Evolutionary conservation across 1,140 invertebrate genomes (phyloP), one percentile per base, ranked within the genome.

Genomic region (Saxidomus purpurata): DNA sequence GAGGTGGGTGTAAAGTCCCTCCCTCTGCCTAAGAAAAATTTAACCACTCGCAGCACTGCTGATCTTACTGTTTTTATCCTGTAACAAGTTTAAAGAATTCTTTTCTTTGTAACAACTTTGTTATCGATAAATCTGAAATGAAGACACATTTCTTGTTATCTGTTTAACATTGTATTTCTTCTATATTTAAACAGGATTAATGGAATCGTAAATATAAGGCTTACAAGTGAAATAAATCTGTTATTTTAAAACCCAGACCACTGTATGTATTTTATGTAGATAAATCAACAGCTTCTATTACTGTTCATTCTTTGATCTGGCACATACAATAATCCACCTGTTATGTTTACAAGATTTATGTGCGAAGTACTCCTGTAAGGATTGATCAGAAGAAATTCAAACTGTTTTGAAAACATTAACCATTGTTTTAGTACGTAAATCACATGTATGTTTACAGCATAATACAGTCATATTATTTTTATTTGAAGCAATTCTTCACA

Each of bases 251-350:
- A 71, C 28, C 13, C 0, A 71, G 34, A 71, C 67, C 28, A 67
- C 67, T 38, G 67, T 71, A 38, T 38, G 34, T 36, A 11, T 67
- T 38, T 0, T 38, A 28, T 38, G 15, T 8, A 71, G 67, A 13
- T 71, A 71, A 71, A 71, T 71, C 67, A 71, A 71, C 28, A 28
- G 31, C 38, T 40, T 38, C 67, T 71, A 28, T 71, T 71, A 36
- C 36, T 71, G 15, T 4, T 15, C 38, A 34, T 40, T 28, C 67
- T 71, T 71, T 71, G 67, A 71, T 71, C 67, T 71, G 67, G 36
- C 67, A 71, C 25, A 38, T 71, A 71, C 34, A 71, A 36, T 71
- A 71, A 71, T 36, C 67, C 67, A 71, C 67, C 67, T 71, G 67
- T 71, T 71, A 36, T 40, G 34, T 71, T 71, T 22, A 71, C 67